These are phyloP conservation scores for Centropus unirufus DNA, from an alignment of 2,113 vertebrate genomes.

Conservation along the genomic window DNA sequence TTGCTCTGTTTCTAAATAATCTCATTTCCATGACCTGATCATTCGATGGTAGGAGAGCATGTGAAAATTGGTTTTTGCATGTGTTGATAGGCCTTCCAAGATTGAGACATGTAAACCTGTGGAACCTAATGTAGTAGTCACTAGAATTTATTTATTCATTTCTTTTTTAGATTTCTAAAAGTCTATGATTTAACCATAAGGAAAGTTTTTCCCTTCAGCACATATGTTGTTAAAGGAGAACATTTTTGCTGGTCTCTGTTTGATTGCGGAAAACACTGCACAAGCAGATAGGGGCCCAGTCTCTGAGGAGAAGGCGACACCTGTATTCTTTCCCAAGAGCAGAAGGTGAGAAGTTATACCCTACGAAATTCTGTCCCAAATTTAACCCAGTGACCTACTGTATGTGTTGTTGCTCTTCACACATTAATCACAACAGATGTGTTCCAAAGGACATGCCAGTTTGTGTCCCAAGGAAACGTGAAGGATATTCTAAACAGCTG, in stretches of 20 bases:
- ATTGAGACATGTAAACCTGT: neutral
- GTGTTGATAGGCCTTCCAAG: neutral
- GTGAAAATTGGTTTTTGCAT: neutral
- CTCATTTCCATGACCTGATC: neutral
- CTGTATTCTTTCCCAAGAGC: neutral
- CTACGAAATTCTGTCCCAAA: neutral
- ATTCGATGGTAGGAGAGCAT: neutral
- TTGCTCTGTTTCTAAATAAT: neutral
- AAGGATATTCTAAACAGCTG: constrained; percentile 31
- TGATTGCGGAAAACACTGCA: neutral
- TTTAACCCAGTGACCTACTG: constrained; percentile 52
- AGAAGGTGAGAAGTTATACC: neutral
- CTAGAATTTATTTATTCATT: neutral
- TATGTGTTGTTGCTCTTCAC: neutral
- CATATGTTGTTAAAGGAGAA: neutral
- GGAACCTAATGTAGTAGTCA: neutral
- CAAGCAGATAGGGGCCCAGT: neutral
- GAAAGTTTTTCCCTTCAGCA: neutral
- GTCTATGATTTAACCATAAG: neutral
- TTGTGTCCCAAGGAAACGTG: constrained; percentile 26
- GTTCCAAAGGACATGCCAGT: constrained; percentile 3
- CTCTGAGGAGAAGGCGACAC: neutral
- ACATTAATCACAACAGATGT: constrained; percentile 17
- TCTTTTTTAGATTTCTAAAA: neutral
- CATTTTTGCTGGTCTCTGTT: neutral